phyloP scores from a whole-genome alignment of 2,888 invertebrate species.

The Pecten maximus region DNA sequence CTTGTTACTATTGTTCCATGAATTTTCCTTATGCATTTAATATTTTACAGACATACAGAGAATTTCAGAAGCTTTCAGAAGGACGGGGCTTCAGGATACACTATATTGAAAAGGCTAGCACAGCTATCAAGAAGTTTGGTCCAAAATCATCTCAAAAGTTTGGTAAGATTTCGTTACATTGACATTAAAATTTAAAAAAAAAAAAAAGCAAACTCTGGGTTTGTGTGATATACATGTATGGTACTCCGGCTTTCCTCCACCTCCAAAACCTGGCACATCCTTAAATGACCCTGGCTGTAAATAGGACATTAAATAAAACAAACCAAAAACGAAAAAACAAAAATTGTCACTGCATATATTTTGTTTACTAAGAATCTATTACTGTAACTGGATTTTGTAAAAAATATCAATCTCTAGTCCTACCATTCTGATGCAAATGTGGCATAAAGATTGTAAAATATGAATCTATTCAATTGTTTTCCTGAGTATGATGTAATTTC shows the following conservation, averaged over 20 bases:
- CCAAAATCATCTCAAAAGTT: constrained; percentile 90
- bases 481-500: neutral
- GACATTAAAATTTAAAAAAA: no score
- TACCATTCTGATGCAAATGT: neutral
- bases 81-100: constrained; percentile 89
- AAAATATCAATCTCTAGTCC: neutral
- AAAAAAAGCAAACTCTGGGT: no score
- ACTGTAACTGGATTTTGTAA: constrained; percentile 1
- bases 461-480: neutral
- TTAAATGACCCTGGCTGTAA: no score
- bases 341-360: no score
- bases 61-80: constrained; percentile 90
- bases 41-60: constrained; percentile 83
- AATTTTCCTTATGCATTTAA: neutral
- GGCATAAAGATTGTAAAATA: neutral
- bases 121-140: constrained; percentile 89
- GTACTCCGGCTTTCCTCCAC: no score
- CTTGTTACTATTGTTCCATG: no score
- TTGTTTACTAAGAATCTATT: no score
- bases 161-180: constrained; percentile 84
- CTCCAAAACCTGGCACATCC: no score
- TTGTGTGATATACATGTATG: no score
- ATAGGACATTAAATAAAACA: no score
- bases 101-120: constrained; percentile 89
- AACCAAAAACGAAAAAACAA: no score